Evolutionary conservation across 1,140 invertebrate species (phyloP).

Genomic region (Caenorhabditis brenneri): DNA sequence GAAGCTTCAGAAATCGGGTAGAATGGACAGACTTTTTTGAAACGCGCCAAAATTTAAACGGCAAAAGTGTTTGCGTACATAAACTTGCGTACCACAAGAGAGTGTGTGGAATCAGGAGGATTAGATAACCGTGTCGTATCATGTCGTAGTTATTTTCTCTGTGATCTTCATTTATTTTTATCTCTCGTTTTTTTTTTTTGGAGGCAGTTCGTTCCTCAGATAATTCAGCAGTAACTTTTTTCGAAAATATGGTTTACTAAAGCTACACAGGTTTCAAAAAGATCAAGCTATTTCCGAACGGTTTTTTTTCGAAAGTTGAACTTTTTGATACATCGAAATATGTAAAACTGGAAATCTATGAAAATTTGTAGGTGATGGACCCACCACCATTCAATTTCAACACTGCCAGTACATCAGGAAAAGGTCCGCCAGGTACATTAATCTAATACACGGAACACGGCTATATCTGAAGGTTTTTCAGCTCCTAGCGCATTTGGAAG

Average conservation of each 20-base stretch:
- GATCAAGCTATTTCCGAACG: no score
- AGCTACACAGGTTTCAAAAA: no score
- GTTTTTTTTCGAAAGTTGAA: not conserved
- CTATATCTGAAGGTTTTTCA: not conserved
- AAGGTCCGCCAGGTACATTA: not conserved
- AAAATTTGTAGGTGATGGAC: not conserved
- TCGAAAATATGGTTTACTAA: no score
- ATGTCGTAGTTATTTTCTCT: no score
- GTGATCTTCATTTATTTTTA: no score
- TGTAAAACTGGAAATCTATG: not conserved
- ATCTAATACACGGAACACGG: not conserved
- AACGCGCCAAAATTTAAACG: not conserved
- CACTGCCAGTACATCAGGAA: not conserved
- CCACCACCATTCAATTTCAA: slow-evolving; percentile 30
- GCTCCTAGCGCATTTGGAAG: not conserved
- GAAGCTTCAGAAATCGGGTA: no score
- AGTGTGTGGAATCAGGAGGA: not conserved
- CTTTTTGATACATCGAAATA: not conserved
- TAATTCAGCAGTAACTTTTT: no score
- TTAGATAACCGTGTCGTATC: no score
- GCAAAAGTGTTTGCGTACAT: not conserved
- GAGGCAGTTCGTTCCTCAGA: no score
- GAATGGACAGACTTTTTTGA: no score
- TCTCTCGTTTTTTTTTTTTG: no score
- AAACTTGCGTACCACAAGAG: not conserved